Conservation (phyloP, 2,797 vertebrate genomes). For the Sciurus vulgaris region DNA sequence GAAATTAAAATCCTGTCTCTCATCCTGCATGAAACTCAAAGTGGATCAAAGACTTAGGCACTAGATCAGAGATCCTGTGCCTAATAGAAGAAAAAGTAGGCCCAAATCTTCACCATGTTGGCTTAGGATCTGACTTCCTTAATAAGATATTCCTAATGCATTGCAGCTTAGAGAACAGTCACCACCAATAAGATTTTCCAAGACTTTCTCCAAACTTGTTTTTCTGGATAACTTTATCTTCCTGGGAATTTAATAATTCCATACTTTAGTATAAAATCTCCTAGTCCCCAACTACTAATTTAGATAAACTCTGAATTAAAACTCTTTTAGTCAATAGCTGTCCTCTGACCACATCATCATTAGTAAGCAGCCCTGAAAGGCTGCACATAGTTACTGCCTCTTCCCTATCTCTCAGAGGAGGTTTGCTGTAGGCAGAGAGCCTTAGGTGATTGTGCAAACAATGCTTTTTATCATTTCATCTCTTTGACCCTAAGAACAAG, state of each 20-base stretch:
- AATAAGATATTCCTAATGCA: too few species aligned
- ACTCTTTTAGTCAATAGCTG: neutral
- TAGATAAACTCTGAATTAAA: neutral
- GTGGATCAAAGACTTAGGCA: too few species aligned
- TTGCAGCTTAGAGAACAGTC: neutral
- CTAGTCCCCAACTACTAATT: neutral
- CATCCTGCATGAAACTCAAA: too few species aligned
- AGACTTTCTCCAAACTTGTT: neutral
- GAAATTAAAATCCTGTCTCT: too few species aligned
- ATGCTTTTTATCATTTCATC: conserved; percentile 18
- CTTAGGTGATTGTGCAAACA: neutral
- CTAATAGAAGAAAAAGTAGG: too few species aligned
- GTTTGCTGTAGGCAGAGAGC: neutral
- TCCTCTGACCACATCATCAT: neutral
- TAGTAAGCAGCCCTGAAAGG: neutral
- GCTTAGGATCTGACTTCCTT: too few species aligned
- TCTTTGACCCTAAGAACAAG: neutral
- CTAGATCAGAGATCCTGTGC: too few species aligned
- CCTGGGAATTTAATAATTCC: conserved; percentile 3
- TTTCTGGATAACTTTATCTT: conserved; percentile 23
- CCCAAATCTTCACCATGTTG: too few species aligned
- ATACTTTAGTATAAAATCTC: neutral
- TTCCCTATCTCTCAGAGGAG: neutral
- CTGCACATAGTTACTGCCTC: neutral
- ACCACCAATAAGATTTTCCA: neutral